Evolutionary conservation across 2,797 vertebrate genomes (phyloP).

Genomic region (Micrastur ruficollis): DNA sequence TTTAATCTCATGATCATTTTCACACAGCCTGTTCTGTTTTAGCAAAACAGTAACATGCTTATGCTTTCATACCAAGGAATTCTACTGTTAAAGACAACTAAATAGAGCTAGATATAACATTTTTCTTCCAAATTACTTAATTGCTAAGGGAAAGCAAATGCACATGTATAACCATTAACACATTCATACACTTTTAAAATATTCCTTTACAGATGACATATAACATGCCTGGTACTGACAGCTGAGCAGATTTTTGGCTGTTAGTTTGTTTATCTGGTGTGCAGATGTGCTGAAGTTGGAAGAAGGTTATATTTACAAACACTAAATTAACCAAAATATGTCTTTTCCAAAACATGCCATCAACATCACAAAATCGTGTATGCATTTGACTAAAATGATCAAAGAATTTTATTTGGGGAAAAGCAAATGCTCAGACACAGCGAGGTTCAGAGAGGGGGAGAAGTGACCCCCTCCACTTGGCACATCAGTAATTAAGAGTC

Average conservation of each 20-base stretch:
- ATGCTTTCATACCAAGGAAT: not conserved
- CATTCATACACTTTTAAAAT: not conserved
- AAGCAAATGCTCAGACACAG: not conserved
- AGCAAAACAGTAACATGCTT: not conserved
- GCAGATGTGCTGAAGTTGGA: not conserved
- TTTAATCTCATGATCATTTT: not conserved
- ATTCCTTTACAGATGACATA: not conserved
- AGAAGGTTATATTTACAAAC: not conserved
- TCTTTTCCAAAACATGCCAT: not conserved
- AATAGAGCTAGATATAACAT: not conserved
- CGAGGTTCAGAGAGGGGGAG: not conserved
- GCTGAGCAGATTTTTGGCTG: not conserved
- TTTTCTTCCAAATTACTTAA: not conserved
- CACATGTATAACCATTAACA: not conserved
- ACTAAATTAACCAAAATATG: not conserved
- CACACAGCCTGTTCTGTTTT: not conserved
- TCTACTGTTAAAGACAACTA: not conserved
- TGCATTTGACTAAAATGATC: not conserved
- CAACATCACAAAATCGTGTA: accelerated
- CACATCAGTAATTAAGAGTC: not conserved
- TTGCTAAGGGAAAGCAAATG: not conserved
- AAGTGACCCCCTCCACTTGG: not conserved
- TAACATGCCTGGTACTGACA: not conserved
- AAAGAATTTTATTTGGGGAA: not conserved
- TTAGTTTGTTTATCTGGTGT: not conserved